Evolutionary conservation across 2,797 vertebrate species (phyloP).

Genomic region (Rallus crepitans): DNA sequence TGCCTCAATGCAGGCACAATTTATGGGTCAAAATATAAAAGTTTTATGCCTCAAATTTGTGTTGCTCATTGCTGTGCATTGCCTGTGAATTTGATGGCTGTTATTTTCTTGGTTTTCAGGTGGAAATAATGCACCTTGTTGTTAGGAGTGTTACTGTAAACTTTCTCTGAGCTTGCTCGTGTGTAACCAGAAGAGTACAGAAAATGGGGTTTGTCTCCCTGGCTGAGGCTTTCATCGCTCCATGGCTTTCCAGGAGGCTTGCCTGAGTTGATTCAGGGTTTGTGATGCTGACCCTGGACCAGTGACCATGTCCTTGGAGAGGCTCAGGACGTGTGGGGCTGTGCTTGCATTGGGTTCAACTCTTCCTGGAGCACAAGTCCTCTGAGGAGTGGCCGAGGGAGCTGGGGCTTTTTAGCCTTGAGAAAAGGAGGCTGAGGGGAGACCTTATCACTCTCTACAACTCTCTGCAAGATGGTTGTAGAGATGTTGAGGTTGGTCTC

Average conservation of each 20-base stretch:
- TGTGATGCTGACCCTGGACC: not conserved
- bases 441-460: no score
- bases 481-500: no score
- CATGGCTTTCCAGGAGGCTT: not conserved
- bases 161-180: no score
- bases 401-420: no score
- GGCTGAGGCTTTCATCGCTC: not conserved
- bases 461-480: no score
- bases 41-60: not conserved
- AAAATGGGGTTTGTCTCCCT: no score
- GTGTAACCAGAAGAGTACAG: no score
- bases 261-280: not conserved
- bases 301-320: not conserved
- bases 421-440: no score
- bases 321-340: fast-evolving
- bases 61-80: not conserved
- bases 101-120: not conserved
- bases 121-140: not conserved
- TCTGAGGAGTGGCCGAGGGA: no score
- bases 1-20: fast-evolving
- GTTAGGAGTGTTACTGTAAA: fast-evolving
- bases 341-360: fast-evolving
- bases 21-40: not conserved
- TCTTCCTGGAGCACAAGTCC: fast-evolving
- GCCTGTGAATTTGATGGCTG: not conserved